Base-by-base conservation (phyloP, 2,888 invertebrate genomes). In the Panopea generosa region DNA sequence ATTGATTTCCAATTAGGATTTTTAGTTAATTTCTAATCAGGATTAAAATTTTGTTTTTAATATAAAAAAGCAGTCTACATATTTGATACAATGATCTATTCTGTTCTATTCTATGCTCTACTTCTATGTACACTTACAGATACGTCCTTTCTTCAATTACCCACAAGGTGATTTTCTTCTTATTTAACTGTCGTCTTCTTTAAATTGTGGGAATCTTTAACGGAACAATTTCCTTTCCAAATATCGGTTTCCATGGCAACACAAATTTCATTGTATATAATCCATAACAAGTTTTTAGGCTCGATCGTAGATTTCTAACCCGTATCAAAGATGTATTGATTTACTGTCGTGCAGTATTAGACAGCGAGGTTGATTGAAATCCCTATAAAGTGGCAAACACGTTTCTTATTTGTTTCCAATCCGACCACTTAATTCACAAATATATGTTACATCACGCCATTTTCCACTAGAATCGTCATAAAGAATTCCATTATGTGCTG, bases 331-430 rank as follows among this genome's bases (percentile, higher is more conserved):
- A 47, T 45, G 16, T 38, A 80, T 80, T 70, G 80, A 80, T 80
- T 80, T 77, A 56, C 73, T 73, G 80, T 77, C 80, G 45, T 76
- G 73, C 70, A 63, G 63, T 77, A 77, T 80, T 77, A 80, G 80
- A 73, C 72, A 61, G 22, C 62, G 27, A 27, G 60, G 53, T 70
- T 77, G 80, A 80, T 80, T 77, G 77, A 80, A 75, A 73, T 50
- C 68, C 57, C 63, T 63, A 70, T 73, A 80, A 80, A 74, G 80
- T 80, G 76, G 80, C 80, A 70, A 80, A 73, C 76, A 74, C 62
- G 61, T 47, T 60, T 77, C 70, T 55, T 62, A 60, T 62, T 67
- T 77, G 67, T 59, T 67, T 77, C 70, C 76, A 67, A 74, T 73
- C 61, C 75, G 53, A 59, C 50, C 63, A 60, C 26, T 61, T 49